Percentiles rank a stretch among this genome's conserved stretches.
phyloP scores from a whole-genome alignment of 92 coral and sea anemone genomes.

The Scolanthus callimorphus region DNA sequence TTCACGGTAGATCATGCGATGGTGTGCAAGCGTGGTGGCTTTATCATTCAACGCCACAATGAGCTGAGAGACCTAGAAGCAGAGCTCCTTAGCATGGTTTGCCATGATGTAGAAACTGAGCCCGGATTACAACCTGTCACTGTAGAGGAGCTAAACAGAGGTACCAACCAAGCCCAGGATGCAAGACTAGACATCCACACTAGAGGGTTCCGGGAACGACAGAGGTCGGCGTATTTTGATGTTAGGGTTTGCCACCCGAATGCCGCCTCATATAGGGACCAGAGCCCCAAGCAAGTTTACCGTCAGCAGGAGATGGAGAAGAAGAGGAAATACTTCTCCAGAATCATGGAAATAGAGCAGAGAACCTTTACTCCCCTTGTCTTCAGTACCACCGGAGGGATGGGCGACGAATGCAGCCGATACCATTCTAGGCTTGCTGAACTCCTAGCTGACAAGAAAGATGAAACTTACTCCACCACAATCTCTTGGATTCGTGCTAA shows the following conservation, averaged over 20 bases:
- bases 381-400: too few species aligned
- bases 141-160: background rate
- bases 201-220: background rate
- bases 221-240: background rate
- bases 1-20: background rate
- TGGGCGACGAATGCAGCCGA: conserved; percentile 1
- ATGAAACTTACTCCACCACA: too few species aligned
- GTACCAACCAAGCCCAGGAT: conserved; percentile 4
- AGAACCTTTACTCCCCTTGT: too few species aligned
- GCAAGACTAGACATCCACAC: background rate
- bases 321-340: too few species aligned
- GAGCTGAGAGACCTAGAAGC: too few species aligned
- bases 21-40: background rate
- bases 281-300: background rate
- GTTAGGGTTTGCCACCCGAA: background rate
- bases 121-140: conserved; percentile 2
- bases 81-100: background rate
- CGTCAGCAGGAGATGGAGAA: too few species aligned
- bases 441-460: too few species aligned
- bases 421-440: conserved; percentile 1
- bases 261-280: conserved; percentile 6
- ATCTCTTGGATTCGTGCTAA: too few species aligned
- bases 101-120: conserved; percentile 5
- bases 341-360: too few species aligned
- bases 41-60: too few species aligned